Evolutionary conservation across 2,113 vertebrate species (phyloP).

Genomic region (Chelonoidis abingdonii): DNA sequence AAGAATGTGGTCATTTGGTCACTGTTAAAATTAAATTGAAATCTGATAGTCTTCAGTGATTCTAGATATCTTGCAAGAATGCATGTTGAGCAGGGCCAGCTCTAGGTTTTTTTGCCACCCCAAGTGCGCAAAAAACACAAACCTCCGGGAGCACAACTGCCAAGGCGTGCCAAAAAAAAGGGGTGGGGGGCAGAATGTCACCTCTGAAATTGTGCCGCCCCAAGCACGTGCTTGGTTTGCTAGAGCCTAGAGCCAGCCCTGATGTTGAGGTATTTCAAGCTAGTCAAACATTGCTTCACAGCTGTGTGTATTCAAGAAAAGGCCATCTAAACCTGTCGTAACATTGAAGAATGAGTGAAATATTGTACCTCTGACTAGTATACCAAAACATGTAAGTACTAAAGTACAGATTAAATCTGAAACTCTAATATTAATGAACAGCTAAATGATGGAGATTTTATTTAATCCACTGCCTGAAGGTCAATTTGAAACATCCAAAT

Average conservation of each 20-base stretch:
- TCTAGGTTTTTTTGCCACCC: too few species aligned
- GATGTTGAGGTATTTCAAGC: background rate
- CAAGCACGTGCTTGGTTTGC: too few species aligned
- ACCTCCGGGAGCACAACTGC: too few species aligned
- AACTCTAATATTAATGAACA: background rate
- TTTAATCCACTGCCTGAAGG: background rate
- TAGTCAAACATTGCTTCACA: background rate
- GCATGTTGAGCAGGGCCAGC: background rate
- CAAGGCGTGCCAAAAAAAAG: too few species aligned
- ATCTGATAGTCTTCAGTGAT: background rate
- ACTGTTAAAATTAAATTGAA: background rate
- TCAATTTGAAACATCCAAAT: background rate
- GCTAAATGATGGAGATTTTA: background rate
- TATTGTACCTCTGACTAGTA: background rate
- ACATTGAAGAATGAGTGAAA: background rate
- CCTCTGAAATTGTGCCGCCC: too few species aligned
- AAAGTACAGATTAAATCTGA: background rate
- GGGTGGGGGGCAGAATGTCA: too few species aligned
- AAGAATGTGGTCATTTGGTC: background rate
- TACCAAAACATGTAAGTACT: background rate
- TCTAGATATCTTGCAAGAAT: background rate
- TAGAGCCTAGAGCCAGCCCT: too few species aligned
- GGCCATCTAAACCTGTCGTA: background rate
- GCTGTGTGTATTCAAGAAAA: fast-evolving
- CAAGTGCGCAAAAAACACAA: too few species aligned